Percentiles rank a stretch among this genome's conserved stretches.
phyloP scores from a whole-genome alignment of 1,140 invertebrate species.

The Panagrolaimus sp. region DNA sequence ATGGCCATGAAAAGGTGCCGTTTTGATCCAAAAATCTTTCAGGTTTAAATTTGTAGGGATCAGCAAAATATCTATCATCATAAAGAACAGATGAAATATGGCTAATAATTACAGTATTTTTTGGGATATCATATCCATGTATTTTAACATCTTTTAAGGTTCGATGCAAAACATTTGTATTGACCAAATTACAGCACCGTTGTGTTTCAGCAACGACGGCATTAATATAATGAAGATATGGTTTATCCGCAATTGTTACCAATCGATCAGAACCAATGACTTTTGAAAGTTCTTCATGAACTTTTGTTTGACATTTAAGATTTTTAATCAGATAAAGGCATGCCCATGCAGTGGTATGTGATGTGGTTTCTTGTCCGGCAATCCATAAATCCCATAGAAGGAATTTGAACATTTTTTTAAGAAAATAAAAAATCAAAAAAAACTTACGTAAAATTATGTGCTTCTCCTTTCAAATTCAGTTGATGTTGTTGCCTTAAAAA shows the following conservation, averaged over 20 bases:
- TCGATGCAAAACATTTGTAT: not conserved
- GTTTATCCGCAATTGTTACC: constrained; percentile 6
- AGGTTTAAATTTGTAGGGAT: constrained; percentile 13
- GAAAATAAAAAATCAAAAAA: too few relatives aligned
- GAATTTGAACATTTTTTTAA: not conserved
- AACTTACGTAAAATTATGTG: not conserved
- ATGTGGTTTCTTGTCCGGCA: constrained; percentile 22
- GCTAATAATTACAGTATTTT: constrained; percentile 6
- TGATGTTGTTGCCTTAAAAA: not conserved
- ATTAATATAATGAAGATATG: constrained; percentile 20
- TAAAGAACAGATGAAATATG: constrained; percentile 18
- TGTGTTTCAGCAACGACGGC: constrained; percentile 14
- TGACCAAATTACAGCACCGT: not conserved
- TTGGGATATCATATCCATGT: constrained; percentile 13
- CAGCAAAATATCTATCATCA: constrained; percentile 16
- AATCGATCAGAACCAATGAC: constrained; percentile 21
- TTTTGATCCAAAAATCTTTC: constrained; percentile 21
- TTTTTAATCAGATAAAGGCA: constrained; percentile 20
- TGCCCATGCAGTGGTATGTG: constrained; percentile 17
- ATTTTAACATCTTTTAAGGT: not conserved
- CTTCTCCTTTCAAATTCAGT: not conserved
- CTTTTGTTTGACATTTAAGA: constrained; percentile 16
- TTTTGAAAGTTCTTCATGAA: constrained; percentile 20
- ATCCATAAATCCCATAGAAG: constrained; percentile 19
- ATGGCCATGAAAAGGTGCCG: constrained; percentile 14